Percentiles rank a stretch among this genome's conserved stretches.
These are phyloP conservation scores for Mythimna albipuncta DNA, from an alignment of 2,888 invertebrate genomes.

Conservation along the genomic window DNA sequence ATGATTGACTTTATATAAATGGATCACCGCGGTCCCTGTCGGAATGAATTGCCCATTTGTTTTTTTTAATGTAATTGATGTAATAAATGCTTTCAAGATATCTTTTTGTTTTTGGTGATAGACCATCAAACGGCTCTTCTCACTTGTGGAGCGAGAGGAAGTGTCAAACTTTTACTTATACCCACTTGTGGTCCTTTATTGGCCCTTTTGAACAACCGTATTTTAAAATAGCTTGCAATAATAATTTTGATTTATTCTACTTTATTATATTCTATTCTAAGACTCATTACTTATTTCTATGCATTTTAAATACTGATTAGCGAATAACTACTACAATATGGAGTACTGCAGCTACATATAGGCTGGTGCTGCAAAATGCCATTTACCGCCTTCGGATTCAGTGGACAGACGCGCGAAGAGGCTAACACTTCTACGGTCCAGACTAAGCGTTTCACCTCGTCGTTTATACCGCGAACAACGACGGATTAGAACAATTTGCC, in stretches of 20 bases:
- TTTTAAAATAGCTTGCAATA: not conserved
- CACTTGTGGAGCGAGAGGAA: not conserved
- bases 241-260: not conserved
- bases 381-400: too few relatives aligned
- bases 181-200: too few relatives aligned
- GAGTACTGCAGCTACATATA: too few relatives aligned
- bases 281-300: too few relatives aligned
- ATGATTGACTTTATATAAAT: not conserved
- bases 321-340: not conserved
- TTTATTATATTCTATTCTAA: too few relatives aligned
- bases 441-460: too few relatives aligned
- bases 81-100: slow-evolving; percentile 28
- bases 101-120: not conserved
- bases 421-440: too few relatives aligned
- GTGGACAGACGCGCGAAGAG: too few relatives aligned
- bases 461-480: too few relatives aligned
- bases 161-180: not conserved
- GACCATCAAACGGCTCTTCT: not conserved
- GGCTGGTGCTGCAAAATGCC: too few relatives aligned
- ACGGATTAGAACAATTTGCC: too few relatives aligned
- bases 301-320: not conserved
- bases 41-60: not conserved
- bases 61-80: not conserved
- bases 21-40: not conserved
- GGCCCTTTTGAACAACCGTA: too few relatives aligned